These are phyloP conservation scores for Reticulitermes lucifugus DNA, from an alignment of 2,888 invertebrate species.

Conservation along the genomic window DNA sequence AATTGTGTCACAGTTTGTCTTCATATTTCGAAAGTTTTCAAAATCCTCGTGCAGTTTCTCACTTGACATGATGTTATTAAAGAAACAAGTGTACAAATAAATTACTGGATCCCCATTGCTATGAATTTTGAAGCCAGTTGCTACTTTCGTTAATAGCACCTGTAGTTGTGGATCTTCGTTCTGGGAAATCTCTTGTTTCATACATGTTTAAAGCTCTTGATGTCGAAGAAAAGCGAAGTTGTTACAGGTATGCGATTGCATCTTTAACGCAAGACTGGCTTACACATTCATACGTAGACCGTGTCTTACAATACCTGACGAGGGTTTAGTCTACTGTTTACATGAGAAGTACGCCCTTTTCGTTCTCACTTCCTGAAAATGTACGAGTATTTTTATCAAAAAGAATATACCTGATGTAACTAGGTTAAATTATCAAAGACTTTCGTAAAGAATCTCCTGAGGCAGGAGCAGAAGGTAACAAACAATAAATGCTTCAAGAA, in stretches of 20 bases:
- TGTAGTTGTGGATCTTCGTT: neutral
- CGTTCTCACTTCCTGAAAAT: neutral
- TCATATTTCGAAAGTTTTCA: too few relatives aligned
- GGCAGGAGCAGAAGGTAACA: neutral
- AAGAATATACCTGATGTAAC: constrained; percentile 16
- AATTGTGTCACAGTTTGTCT: too few relatives aligned
- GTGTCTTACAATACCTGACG: neutral
- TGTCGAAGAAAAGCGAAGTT: neutral
- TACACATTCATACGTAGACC: neutral
- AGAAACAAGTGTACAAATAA: too few relatives aligned
- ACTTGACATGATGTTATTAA: too few relatives aligned
- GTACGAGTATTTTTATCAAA: neutral
- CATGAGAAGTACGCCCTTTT: neutral
- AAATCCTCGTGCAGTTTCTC: too few relatives aligned
- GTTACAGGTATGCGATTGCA: neutral
- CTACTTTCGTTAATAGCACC: neutral
- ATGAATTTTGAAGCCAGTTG: too few relatives aligned
- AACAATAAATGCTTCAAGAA: neutral
- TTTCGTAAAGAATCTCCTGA: neutral
- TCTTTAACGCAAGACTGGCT: neutral
- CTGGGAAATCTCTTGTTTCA: neutral
- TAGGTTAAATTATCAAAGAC: constrained; percentile 6
- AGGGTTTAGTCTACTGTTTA: neutral
- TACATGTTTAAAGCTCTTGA: neutral
- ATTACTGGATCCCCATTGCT: too few relatives aligned